Evolutionary conservation across 2,113 vertebrate genomes (phyloP).

Genomic region (Hystrix brachyura): DNA sequence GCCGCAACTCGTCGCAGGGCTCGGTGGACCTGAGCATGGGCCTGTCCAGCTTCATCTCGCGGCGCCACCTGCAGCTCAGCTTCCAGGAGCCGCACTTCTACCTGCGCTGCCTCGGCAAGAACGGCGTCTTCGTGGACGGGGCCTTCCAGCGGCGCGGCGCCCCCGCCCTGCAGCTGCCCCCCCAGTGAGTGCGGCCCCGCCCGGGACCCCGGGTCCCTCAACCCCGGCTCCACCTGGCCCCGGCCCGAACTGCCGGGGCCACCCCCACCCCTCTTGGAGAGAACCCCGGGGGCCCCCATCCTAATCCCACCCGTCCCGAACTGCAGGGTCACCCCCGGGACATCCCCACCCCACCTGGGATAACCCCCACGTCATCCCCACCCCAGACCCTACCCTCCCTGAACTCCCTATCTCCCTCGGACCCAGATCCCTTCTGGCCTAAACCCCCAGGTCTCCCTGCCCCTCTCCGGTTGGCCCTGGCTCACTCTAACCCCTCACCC

Average conservation of each 20-base stretch:
- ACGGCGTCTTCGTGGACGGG: constrained; percentile 97
- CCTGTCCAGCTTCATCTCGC: constrained; percentile 98
- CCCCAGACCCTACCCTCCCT: background rate
- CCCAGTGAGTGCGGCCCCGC: constrained; percentile 91
- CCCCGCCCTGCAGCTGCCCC: constrained; percentile 93
- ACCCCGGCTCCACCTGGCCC: too few species aligned
- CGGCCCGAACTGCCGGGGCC: too few species aligned
- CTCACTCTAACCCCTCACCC: background rate
- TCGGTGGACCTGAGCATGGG: constrained; percentile 99
- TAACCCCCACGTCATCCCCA: background rate
- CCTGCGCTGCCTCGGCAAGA: constrained; percentile 95
- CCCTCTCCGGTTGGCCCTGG: background rate
- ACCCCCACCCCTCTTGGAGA: background rate
- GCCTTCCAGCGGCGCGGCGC: constrained; percentile 97
- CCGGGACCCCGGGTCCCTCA: background rate
- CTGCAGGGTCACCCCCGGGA: background rate
- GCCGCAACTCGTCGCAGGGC: constrained; percentile 98
- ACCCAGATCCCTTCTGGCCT: background rate
- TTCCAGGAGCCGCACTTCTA: constrained; percentile 95
- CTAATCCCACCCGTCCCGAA: background rate
- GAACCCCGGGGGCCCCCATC: background rate
- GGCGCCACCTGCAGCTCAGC: constrained; percentile 96
- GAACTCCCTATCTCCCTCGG: too few species aligned
- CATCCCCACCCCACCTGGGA: background rate
- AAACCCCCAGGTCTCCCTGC: background rate